Conservation (phyloP, 2,888 invertebrate genomes). For the Mythimna ferrago region DNA sequence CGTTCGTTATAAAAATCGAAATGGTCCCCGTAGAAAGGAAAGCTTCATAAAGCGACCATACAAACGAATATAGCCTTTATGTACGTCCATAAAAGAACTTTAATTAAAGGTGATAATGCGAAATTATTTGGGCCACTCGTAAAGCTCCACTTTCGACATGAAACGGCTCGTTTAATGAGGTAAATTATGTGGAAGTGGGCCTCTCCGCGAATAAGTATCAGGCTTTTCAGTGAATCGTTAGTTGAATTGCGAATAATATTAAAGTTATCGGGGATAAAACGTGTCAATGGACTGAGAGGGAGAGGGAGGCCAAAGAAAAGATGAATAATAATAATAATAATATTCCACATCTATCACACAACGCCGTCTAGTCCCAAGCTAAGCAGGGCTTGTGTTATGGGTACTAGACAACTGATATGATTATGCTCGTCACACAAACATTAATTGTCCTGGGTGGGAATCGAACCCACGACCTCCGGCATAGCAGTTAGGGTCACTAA, state of each 20-base stretch:
- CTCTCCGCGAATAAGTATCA: constrained; percentile 23
- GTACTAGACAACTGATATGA: too few relatives aligned
- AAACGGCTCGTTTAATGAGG: constrained; percentile 33
- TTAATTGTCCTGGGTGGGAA: too few relatives aligned
- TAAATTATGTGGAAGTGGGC: constrained; percentile 24
- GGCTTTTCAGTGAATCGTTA: constrained; percentile 12
- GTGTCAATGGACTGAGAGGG: too few relatives aligned
- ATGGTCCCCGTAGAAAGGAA: constrained; percentile 48
- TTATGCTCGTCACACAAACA: too few relatives aligned
- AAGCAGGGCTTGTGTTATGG: too few relatives aligned
- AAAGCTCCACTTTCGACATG: constrained; percentile 36
- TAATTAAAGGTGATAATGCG: constrained; percentile 62
- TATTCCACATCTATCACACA: too few relatives aligned
- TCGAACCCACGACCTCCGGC: too few relatives aligned
- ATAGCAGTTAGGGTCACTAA: too few relatives aligned
- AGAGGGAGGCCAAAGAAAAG: too few relatives aligned
- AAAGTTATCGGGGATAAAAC: neutral
- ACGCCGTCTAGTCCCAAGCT: too few relatives aligned
- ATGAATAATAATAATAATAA: too few relatives aligned
- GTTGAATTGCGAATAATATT: constrained; percentile 1
- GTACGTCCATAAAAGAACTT: constrained; percentile 46
- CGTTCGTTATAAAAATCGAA: constrained; percentile 53
- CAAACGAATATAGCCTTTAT: constrained; percentile 55
- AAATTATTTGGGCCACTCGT: constrained; percentile 50
- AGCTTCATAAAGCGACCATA: constrained; percentile 46